Evolutionary conservation across 2,113 vertebrate genomes (phyloP).

Genomic region (Macquaria australasica): DNA sequence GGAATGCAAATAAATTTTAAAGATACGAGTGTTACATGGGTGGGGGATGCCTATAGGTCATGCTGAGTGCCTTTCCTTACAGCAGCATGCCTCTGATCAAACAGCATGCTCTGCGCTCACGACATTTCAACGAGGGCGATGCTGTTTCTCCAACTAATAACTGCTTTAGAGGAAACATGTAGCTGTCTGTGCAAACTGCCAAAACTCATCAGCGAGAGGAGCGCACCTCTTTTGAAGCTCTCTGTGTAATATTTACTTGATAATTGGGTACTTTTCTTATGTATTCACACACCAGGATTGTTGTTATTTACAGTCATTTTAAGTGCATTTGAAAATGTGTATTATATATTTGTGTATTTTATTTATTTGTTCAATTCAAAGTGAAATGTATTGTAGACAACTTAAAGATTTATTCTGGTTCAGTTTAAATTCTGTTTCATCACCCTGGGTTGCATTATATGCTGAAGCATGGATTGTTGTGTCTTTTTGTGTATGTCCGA

Average conservation of each 20-base stretch:
- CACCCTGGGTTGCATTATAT: constrained; percentile 10
- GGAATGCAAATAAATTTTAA: neutral
- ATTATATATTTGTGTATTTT: constrained; percentile 42
- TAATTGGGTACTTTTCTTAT: constrained; percentile 18
- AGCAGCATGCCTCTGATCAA: constrained; percentile 56
- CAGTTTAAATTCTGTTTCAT: constrained; percentile 5
- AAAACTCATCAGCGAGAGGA: constrained; percentile 47
- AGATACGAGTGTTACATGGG: neutral
- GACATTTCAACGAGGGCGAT: neutral
- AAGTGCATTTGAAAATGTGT: constrained; percentile 63
- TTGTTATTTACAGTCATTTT: constrained; percentile 27
- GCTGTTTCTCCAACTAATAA: constrained; percentile 4
- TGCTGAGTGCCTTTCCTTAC: constrained; percentile 74
- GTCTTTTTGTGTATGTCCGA: constrained; percentile 43
- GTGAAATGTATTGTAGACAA: constrained; percentile 13
- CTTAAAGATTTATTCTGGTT: constrained; percentile 5
- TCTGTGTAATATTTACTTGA: constrained; percentile 34
- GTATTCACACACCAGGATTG: neutral
- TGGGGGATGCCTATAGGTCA: constrained; percentile 18
- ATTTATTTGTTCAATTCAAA: constrained; percentile 44
- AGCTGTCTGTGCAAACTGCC: constrained; percentile 64
- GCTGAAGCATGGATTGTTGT: constrained; percentile 49
- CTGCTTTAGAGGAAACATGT: constrained; percentile 36
- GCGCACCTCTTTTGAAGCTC: constrained; percentile 4
- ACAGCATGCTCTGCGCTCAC: constrained; percentile 44